A percentile compares a stretch with the other conserved stretches of the same genome.
Conservation (phyloP, 1,140 invertebrate genomes). For the Steinernema khuongi region DNA sequence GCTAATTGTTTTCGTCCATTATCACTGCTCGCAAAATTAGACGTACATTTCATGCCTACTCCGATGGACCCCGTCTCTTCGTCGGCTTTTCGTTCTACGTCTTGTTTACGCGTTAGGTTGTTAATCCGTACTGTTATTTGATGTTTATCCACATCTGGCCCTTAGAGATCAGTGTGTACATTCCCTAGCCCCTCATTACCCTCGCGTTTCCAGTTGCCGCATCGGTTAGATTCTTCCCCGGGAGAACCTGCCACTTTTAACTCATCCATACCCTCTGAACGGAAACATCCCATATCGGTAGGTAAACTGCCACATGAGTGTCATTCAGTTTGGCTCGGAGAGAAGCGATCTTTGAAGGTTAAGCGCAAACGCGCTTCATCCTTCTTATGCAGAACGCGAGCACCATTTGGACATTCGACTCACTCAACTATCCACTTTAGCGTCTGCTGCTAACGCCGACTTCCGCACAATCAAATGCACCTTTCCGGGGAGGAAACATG, state of each 20-base stretch:
- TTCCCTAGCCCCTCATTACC: neutral
- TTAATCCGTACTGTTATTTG: neutral
- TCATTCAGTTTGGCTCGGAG: too few relatives aligned
- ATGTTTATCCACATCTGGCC: neutral
- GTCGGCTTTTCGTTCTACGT: neutral
- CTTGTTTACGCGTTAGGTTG: neutral
- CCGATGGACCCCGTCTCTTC: neutral
- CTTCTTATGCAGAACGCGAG: too few relatives aligned
- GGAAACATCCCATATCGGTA: too few relatives aligned
- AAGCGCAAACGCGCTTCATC: too few relatives aligned
- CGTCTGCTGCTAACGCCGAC: neutral
- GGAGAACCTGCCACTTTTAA: too few relatives aligned
- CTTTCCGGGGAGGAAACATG: neutral
- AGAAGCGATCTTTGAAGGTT: too few relatives aligned
- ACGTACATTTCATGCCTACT: neutral
- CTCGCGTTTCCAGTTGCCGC: neutral
- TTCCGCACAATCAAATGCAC: constrained; percentile 12
- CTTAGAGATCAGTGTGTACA: neutral
- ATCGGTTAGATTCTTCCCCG: too few relatives aligned
- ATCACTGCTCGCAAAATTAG: neutral
- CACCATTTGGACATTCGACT: neutral
- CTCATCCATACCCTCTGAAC: too few relatives aligned
- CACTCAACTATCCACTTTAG: neutral
- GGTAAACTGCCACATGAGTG: too few relatives aligned
- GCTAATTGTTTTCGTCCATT: constrained; percentile 3